phyloP scores from a whole-genome alignment of 2,797 vertebrate species.

The Naso thynnoides region DNA sequence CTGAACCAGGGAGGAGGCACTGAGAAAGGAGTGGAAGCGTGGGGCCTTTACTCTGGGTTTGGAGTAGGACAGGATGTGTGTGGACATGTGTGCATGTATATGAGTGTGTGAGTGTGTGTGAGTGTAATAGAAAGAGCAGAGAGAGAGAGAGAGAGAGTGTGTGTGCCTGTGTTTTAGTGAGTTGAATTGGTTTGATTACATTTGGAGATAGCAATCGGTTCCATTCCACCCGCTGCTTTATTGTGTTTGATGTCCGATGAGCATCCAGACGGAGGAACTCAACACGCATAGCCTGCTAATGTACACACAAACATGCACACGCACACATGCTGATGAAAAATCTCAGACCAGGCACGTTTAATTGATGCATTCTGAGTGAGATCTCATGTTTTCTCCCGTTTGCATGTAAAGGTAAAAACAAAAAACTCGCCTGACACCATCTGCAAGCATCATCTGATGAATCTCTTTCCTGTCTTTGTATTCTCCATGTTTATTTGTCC shows the following conservation, averaged over 20 bases:
- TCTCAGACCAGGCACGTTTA: constrained; percentile 20
- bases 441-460: neutral
- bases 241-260: constrained; percentile 81
- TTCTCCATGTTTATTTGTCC: constrained; percentile 10
- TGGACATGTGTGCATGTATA: constrained; percentile 20
- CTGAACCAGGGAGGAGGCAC: constrained; percentile 70
- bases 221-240: constrained; percentile 68
- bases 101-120: constrained; percentile 20
- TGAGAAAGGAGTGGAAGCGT: constrained; percentile 56
- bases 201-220: constrained; percentile 79
- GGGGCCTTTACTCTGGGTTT: constrained; percentile 67
- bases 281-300: constrained; percentile 45
- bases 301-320: constrained; percentile 17
- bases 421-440: constrained; percentile 1
- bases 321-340: constrained; percentile 14
- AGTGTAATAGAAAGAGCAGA: constrained; percentile 6
- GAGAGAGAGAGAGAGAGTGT: constrained; percentile 51
- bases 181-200: constrained; percentile 79
- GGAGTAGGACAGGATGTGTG: constrained; percentile 39
- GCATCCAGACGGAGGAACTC: constrained; percentile 70
- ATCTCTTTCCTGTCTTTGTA: neutral
- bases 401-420: constrained; percentile 39
- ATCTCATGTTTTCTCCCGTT: neutral
- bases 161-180: constrained; percentile 67
- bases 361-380: neutral